A percentile compares a stretch with the other conserved stretches of the same genome.
Conservation (phyloP, 2,113 vertebrate species). For the Rhombomys opimus region DNA sequence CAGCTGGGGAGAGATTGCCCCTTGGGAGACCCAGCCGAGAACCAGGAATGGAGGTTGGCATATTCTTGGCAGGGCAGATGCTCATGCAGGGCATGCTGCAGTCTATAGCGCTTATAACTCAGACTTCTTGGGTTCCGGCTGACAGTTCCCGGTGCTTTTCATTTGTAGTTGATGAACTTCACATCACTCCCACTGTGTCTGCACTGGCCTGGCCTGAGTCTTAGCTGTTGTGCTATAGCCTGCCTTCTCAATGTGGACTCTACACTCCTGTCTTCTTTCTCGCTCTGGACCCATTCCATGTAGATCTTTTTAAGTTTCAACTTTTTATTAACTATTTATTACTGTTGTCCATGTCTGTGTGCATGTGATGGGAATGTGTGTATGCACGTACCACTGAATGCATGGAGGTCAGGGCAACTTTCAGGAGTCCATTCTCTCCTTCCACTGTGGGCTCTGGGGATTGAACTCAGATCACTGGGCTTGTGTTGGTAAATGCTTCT, state of each 20-base stretch:
- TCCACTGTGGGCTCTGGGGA: neutral
- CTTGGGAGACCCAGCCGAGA: neutral
- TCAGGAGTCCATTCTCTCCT: neutral
- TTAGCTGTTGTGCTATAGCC: neutral
- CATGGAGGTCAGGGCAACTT: neutral
- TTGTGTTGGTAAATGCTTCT: neutral
- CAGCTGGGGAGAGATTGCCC: neutral
- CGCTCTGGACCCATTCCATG: neutral
- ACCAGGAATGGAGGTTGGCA: neutral
- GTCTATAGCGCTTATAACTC: neutral
- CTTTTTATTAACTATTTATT: neutral
- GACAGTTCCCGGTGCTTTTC: neutral
- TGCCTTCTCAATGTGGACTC: neutral
- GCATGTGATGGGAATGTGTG: neutral
- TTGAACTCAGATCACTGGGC: neutral
- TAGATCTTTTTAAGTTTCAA: neutral
- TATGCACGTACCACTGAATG: too few species aligned
- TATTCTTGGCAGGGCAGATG: neutral
- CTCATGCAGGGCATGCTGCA: neutral
- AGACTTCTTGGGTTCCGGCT: neutral
- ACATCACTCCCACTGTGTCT: neutral
- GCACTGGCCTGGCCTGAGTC: neutral
- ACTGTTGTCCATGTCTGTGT: neutral
- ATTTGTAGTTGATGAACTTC: neutral
- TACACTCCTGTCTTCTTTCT: neutral